Evolutionary conservation across 1,140 invertebrate species (phyloP), one percentile per base, ranked within the genome.

Genomic region (Pentalonia nigronervosa): DNA sequence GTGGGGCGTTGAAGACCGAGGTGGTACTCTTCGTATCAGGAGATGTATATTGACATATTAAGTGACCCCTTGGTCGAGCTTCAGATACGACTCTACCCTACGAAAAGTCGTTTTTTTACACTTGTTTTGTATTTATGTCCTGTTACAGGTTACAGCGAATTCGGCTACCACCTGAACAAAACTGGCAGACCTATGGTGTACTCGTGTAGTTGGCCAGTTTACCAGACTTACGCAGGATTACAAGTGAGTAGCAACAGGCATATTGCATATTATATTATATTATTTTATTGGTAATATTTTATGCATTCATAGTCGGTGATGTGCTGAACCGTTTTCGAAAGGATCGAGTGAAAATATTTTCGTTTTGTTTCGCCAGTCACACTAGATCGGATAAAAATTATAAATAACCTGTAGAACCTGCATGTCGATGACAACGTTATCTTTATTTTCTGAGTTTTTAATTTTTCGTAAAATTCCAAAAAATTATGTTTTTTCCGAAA

Each of bases 181-280:
- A 99, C 99, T 47, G 98, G 98, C 30, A 96, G 97, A 89, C 96
- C 97, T n/a, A 99, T 99, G 97, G 96, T 99, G 36, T 99, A 99
- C 95, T 99, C 98, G 0, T 99, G 99, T 95, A 99, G 98, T 95
- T 99, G 99, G 99, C 99, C 99, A 8, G 98, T 98, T 83, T 99
- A 99, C 95, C 98, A 99, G 96, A 98, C 98, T 94, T 98, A 98
- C 95, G 97, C 97, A 93, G 97, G 97, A 36, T 97, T 98, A 95
- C 96, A 97, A 96, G 97, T 98, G 95, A 95, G 7, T 36, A 53
- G 30, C 30, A 53, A 14, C 30, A 76, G 60, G 14, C 30, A 76
- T 76, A n/a, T 53, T 1, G 0, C 41, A 41, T 21, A 23, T 53
- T 21, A 53, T 21, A 53, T 53, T 53, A 53, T 53, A 53, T 7